Percentiles rank a stretch among this genome's conserved stretches.
These are phyloP conservation scores for Pseudopleuronectes americanus DNA, from an alignment of 2,797 vertebrate genomes.

Conservation along the genomic window DNA sequence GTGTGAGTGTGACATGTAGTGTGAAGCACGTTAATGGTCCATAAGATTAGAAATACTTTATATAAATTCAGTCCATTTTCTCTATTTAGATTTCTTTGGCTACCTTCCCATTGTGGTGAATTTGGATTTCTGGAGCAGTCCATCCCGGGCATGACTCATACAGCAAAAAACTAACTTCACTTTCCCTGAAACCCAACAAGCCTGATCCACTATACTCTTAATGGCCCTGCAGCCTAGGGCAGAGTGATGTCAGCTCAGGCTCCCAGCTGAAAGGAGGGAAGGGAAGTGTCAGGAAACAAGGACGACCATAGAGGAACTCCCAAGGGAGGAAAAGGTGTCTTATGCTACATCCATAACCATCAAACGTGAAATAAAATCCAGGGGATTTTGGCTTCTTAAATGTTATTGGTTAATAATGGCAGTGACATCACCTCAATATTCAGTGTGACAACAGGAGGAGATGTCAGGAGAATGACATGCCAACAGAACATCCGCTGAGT, in stretches of 20 bases:
- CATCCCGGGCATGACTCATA: slow-evolving; percentile 38
- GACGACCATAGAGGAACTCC: slow-evolving; percentile 47
- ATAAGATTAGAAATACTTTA: too few relatives aligned
- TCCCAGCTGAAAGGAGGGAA: slow-evolving; percentile 50
- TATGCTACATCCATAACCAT: slow-evolving; percentile 1
- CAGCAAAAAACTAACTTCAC: slow-evolving; percentile 25
- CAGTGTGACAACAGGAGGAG: slow-evolving; percentile 20
- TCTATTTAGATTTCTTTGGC: slow-evolving; percentile 16
- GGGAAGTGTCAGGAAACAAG: slow-evolving; percentile 45
- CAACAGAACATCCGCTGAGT: slow-evolving; percentile 33
- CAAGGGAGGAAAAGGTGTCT: slow-evolving; percentile 47
- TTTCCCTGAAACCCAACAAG: slow-evolving; percentile 61
- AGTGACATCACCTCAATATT: slow-evolving; percentile 32
- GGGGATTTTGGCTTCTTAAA: slow-evolving; percentile 3
- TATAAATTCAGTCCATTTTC: too few relatives aligned
- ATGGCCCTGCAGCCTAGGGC: slow-evolving; percentile 23
- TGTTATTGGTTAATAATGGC: slow-evolving; percentile 7
- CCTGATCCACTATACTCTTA: slow-evolving; percentile 50
- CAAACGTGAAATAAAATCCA: slow-evolving; percentile 54
- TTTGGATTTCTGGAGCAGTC: slow-evolving; percentile 27
- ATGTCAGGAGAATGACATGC: slow-evolving; percentile 21
- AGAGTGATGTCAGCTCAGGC: slow-evolving; percentile 60
- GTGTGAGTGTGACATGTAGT: too few relatives aligned
- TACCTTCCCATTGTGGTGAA: slow-evolving; percentile 14
- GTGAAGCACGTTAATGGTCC: too few relatives aligned